Evolutionary conservation across 1,140 invertebrate genomes (phyloP).

Genomic region (roundworm (Caenorhabditis elegans)): DNA sequence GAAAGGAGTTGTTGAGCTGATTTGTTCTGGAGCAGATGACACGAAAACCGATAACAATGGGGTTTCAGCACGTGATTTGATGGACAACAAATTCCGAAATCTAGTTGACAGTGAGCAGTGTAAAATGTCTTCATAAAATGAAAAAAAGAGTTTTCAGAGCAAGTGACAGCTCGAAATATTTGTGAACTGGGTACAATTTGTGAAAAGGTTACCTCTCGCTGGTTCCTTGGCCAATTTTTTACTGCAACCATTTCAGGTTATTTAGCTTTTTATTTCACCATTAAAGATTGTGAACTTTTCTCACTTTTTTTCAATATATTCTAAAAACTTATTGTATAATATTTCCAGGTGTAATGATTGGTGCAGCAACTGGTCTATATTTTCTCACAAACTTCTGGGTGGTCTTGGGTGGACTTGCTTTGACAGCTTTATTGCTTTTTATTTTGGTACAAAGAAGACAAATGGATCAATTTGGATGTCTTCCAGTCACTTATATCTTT

Average conservation of each 20-base stretch:
- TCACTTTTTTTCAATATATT: too few relatives aligned
- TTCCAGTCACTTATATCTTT: constrained; percentile 2
- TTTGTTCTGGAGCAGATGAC: not conserved
- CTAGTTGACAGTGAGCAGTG: not conserved
- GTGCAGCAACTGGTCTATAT: not conserved
- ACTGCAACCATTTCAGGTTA: not conserved
- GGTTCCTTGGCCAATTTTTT: not conserved
- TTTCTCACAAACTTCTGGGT: not conserved
- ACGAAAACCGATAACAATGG: not conserved
- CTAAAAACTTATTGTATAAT: too few relatives aligned
- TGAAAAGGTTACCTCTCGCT: not conserved
- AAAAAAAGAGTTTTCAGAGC: not conserved
- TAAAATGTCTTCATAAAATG: too few relatives aligned
- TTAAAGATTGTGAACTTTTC: too few relatives aligned
- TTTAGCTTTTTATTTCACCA: too few relatives aligned
- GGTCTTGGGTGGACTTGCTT: not conserved
- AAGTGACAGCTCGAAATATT: not conserved
- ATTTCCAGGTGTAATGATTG: not conserved
- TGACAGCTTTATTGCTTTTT: not conserved
- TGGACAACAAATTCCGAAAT: not conserved
- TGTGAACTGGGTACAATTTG: not conserved
- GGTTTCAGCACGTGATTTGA: not conserved
- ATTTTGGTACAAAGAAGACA: not conserved
- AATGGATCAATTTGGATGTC: constrained; percentile 1
- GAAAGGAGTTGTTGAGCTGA: not conserved